These are phyloP conservation scores for Drosophila pallidifrons DNA, from an alignment of 1,140 invertebrate species.

Conservation along the genomic window DNA sequence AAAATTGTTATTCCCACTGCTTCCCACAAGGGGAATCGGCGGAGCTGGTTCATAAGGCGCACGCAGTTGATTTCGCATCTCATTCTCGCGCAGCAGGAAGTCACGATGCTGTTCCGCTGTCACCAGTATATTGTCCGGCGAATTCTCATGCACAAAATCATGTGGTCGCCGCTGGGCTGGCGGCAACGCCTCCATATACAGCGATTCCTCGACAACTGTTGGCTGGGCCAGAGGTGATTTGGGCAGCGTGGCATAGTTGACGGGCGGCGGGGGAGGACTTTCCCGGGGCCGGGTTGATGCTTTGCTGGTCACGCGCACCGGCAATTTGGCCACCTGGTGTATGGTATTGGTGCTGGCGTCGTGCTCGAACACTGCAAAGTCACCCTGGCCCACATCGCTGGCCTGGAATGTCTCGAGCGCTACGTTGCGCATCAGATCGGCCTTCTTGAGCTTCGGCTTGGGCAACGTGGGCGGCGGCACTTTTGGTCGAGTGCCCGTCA, in stretches of 20 bases:
- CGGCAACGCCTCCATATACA: constrained; percentile 76
- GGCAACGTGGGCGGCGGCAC: constrained; percentile 74
- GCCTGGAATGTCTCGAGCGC: constrained; percentile 79
- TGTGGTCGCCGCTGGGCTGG: constrained; percentile 64
- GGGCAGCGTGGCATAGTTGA: constrained; percentile 76
- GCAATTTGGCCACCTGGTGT: constrained; percentile 68
- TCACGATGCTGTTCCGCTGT: constrained; percentile 80
- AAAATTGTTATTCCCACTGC: constrained; percentile 43
- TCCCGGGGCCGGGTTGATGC: constrained; percentile 53
- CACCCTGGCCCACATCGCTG: constrained; percentile 79
- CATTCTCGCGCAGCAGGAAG: constrained; percentile 80
- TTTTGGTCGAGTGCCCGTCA: constrained; percentile 69
- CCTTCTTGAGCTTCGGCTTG: constrained; percentile 81
- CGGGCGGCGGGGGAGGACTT: constrained; percentile 81
- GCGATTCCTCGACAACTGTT: constrained; percentile 50
- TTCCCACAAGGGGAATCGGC: constrained; percentile 65
- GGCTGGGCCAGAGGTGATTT: constrained; percentile 63
- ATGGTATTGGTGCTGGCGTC: constrained; percentile 80
- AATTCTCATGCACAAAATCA: constrained; percentile 82
- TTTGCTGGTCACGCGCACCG: constrained; percentile 49
- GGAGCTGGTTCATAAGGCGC: constrained; percentile 74
- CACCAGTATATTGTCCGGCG: constrained; percentile 79
- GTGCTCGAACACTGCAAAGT: constrained; percentile 83
- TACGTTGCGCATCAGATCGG: constrained; percentile 75
- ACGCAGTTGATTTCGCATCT: constrained; percentile 77